These are phyloP conservation scores for Magallana gigas DNA, from an alignment of 1,140 invertebrate species.

Conservation along the genomic window DNA sequence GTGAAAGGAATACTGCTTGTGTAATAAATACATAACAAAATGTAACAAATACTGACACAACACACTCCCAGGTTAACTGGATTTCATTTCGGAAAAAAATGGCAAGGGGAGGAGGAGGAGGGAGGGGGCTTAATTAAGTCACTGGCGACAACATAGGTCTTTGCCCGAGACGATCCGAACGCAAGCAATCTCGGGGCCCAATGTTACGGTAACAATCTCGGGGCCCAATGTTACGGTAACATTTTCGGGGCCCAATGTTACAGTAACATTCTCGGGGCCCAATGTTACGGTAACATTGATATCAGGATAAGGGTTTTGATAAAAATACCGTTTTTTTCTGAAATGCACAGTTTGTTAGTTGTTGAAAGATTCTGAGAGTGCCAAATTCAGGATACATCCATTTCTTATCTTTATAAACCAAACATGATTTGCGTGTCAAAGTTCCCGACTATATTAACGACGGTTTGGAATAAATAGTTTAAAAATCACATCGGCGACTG, in stretches of 20 bases:
- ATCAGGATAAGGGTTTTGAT: slow-evolving; percentile 27
- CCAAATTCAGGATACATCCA: slow-evolving; percentile 20
- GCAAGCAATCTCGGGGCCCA: background rate
- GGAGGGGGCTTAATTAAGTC: background rate
- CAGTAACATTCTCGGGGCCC: background rate
- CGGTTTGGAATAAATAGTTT: background rate
- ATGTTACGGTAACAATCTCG: background rate
- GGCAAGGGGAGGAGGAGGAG: background rate
- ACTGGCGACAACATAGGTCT: background rate
- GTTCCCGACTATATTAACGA: background rate
- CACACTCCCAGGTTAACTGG: background rate
- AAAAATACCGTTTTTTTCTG: slow-evolving; percentile 22
- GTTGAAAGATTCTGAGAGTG: slow-evolving; percentile 32
- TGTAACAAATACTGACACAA: slow-evolving; percentile 11
- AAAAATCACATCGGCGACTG: background rate
- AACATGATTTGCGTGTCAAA: slow-evolving; percentile 34
- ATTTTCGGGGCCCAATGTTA: background rate
- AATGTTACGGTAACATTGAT: background rate
- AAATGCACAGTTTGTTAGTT: slow-evolving; percentile 12
- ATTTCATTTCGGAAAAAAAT: slow-evolving; percentile 9
- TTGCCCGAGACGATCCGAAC: background rate
- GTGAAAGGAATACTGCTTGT: slow-evolving; percentile 9
- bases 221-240: background rate
- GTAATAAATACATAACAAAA: slow-evolving; percentile 37
- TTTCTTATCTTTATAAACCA: slow-evolving; percentile 28